These are phyloP conservation scores for Temnothorax ravouxi DNA, from an alignment of 2,888 invertebrate species.

Conservation along the genomic window DNA sequence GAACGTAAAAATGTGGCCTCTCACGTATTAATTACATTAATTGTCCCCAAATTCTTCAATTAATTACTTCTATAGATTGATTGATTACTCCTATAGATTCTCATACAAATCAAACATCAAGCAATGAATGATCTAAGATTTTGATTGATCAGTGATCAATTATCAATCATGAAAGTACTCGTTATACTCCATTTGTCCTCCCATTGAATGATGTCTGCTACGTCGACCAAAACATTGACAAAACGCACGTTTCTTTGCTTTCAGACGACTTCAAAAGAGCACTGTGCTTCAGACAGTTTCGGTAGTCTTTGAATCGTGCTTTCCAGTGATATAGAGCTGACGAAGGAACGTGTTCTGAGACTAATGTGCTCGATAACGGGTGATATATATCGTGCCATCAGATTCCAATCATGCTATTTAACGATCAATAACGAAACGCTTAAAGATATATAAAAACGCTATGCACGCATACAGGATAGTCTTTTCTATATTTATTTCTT, in stretches of 20 bases:
- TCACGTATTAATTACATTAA: neutral
- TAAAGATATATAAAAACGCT: slow-evolving; percentile 58
- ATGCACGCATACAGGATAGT: slow-evolving; percentile 47
- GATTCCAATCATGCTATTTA: slow-evolving; percentile 66
- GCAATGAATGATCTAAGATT: neutral
- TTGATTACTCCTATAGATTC: neutral
- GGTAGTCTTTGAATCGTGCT: slow-evolving; percentile 4
- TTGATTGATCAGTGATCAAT: slow-evolving; percentile 13
- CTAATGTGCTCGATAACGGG: neutral
- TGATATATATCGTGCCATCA: slow-evolving; percentile 58
- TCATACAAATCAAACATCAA: neutral
- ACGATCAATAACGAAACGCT: slow-evolving; percentile 61
- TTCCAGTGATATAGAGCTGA: neutral
- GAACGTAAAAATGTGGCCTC: neutral
- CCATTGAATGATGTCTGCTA: slow-evolving; percentile 8
- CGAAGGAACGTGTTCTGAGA: slow-evolving; percentile 3
- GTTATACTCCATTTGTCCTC: neutral
- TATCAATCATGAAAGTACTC: neutral
- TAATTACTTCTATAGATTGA: neutral
- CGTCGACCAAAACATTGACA: neutral
- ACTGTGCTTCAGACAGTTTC: neutral
- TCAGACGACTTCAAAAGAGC: neutral
- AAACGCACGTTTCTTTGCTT: neutral
- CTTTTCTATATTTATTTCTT: slow-evolving; percentile 65
- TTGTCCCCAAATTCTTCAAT: neutral